phyloP scores from a whole-genome alignment of 2,888 invertebrate genomes.

The Bombylius major region DNA sequence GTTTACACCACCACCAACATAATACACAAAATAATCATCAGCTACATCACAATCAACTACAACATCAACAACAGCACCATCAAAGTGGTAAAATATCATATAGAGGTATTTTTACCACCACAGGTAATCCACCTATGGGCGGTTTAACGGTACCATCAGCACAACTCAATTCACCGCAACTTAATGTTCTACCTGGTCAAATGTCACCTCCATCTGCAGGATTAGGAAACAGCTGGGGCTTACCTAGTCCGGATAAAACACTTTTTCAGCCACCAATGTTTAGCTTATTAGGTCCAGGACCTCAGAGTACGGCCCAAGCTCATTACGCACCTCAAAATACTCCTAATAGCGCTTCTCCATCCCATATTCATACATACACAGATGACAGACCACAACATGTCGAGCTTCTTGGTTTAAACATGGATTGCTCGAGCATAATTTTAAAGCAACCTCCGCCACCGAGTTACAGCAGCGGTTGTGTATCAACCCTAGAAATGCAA shows the following conservation, averaged over 20 bases:
- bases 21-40: conserved; percentile 22
- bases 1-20: conserved; percentile 24
- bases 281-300: conserved; percentile 46
- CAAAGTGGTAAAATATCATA: conserved; percentile 46
- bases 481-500: conserved; percentile 41
- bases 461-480: conserved; percentile 46
- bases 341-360: conserved; percentile 37
- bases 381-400: conserved; percentile 41
- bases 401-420: conserved; percentile 46
- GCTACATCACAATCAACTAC: conserved; percentile 16
- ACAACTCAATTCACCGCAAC: conserved; percentile 33
- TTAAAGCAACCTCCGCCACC: conserved; percentile 51
- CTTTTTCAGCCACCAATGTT: conserved; percentile 52
- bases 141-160: conserved; percentile 20
- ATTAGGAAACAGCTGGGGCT: conserved; percentile 57
- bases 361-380: conserved; percentile 33
- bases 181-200: conserved; percentile 32
- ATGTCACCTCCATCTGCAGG: conserved; percentile 45
- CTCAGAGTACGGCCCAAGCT: conserved; percentile 42
- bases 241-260: conserved; percentile 54
- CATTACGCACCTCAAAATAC: conserved; percentile 40
- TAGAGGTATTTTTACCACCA: conserved; percentile 60
- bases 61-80: conserved; percentile 31
- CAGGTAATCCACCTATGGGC: conserved; percentile 40
- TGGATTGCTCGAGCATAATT: conserved; percentile 44